A percentile compares a stretch with the other conserved stretches of the same genome.
Conservation (phyloP, 2,113 vertebrate genomes). For the Oryzias curvinotus region DNA sequence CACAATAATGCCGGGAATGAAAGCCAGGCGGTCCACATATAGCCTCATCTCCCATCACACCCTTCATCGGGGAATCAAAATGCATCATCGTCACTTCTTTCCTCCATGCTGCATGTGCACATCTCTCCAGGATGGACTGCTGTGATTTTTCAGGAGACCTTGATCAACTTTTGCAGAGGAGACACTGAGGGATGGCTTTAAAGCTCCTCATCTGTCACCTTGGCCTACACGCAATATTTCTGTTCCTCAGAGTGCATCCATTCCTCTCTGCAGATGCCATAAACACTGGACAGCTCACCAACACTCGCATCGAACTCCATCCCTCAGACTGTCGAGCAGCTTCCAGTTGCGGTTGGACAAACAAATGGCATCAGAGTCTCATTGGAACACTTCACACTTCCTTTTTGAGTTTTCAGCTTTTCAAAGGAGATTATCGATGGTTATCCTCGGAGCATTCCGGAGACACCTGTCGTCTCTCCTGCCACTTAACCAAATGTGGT, state of each 20-base stretch:
- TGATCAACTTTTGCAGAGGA: constrained; percentile 7
- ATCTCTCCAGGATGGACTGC: constrained; percentile 3
- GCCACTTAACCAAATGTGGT: constrained; percentile 62
- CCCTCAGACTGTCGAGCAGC: not conserved
- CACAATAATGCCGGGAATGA: constrained; percentile 17
- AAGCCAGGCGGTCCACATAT: constrained; percentile 24
- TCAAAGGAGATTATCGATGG: constrained; percentile 64
- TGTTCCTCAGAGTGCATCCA: not conserved
- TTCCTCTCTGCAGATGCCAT: constrained; percentile 1
- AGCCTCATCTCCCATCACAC: constrained; percentile 18
- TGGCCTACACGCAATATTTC: not conserved
- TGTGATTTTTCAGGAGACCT: constrained; percentile 23
- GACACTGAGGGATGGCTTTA: constrained; percentile 8
- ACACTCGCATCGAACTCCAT: constrained; percentile 29
- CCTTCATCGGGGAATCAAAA: constrained; percentile 34
- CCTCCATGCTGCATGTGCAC: not conserved
- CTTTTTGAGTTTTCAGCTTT: constrained; percentile 47
- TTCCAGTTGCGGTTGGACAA: constrained; percentile 37
- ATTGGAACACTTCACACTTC: constrained; percentile 32
- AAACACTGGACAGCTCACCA: constrained; percentile 15
- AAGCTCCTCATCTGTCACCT: constrained; percentile 23
- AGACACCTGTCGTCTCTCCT: constrained; percentile 50
- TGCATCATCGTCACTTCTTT: constrained; percentile 23
- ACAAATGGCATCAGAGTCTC: constrained; percentile 60
- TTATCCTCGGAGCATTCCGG: constrained; percentile 32